Evolutionary conservation across 2,113 vertebrate species (phyloP), one percentile per base, ranked within the genome.

Genomic region (Corydoras maculifer): DNA sequence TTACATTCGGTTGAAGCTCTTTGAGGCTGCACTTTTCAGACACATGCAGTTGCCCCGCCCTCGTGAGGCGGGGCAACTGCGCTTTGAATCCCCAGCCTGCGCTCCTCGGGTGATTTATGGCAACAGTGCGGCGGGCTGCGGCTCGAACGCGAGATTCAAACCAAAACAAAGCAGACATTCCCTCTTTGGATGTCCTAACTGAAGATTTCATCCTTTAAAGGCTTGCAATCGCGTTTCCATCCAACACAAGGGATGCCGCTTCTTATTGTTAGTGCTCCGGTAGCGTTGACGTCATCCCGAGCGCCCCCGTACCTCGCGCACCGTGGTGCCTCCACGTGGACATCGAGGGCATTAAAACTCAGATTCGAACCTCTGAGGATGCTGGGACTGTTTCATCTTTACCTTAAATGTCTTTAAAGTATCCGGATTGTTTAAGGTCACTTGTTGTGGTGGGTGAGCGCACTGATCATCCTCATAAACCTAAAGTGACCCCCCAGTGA

Each of bases 281-380:
- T 7, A 50, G 43, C 49, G 68, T 15, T 74, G 72, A 74, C 65
- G 65, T 74, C 65, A 74, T 74, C 72, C 12, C 50, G 4, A 68
- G 30, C 53, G 8, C 15, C 6, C 53, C 32, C 10, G 30, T 4
- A 43, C 35, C 31, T 30, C 15, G 32, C 1, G n/a, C 11, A 5
- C 54, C 43, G 72, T 65, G 15, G 54, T 61, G 59, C 72, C 72
- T 54, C 72, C 72, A 57, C 25, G 72, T 62, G 72, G 72, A 62
- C 59, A 62, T 49, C 9, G 55, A 48, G 64, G 5, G 72, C 58
- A 68, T 66, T 54, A 58, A n/a, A 25, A 55, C 14, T n/a, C n/a
- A n/a, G 6, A 14, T n/a, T 13, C 6, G 14, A 57, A 13, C 14
- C 54, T 14, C 14, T 14, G 11, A 53, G 35, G 35, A 43, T 43